Percentiles rank a stretch among this genome's conserved stretches.
These are phyloP conservation scores for Zootermopsis nevadensis DNA, from an alignment of 2,888 invertebrate species.

Conservation along the genomic window DNA sequence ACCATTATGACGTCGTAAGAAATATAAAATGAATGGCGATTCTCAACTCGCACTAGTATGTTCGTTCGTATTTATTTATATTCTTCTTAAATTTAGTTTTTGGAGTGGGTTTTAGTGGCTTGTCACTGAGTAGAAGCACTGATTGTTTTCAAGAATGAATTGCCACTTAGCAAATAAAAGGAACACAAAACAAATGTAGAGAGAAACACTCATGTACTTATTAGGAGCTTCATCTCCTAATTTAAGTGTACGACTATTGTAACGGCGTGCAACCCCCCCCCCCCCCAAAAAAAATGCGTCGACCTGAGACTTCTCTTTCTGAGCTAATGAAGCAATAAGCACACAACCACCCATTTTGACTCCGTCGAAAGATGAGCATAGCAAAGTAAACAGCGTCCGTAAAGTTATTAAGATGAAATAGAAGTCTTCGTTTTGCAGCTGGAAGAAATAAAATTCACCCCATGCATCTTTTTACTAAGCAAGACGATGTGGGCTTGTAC, in stretches of 20 bases:
- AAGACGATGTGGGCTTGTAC: too few species aligned
- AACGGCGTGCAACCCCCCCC: neutral
- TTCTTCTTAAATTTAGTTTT: conserved; percentile 3
- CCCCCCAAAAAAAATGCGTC: neutral
- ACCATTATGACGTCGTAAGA: neutral
- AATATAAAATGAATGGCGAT: neutral
- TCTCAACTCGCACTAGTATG: neutral
- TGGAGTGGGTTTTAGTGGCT: neutral
- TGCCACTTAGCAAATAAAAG: neutral
- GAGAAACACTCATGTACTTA: neutral
- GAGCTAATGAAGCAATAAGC: neutral
- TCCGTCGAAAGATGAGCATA: too few species aligned
- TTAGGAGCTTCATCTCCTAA: neutral
- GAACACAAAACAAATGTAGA: neutral
- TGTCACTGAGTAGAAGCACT: neutral
- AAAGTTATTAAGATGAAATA: neutral
- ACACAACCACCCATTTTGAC: neutral
- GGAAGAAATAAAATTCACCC: too few species aligned
- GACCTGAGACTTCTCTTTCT: neutral
- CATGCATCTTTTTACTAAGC: too few species aligned
- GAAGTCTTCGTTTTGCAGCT: too few species aligned
- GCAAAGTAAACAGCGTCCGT: neutral
- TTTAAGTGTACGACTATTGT: neutral
- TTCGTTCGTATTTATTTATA: neutral
- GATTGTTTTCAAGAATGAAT: conserved; percentile 13